Percentiles rank a stretch among this genome's conserved stretches.
Evolutionary conservation across 2,888 invertebrate species (phyloP).

Genomic region (Idaea dimidiata): DNA sequence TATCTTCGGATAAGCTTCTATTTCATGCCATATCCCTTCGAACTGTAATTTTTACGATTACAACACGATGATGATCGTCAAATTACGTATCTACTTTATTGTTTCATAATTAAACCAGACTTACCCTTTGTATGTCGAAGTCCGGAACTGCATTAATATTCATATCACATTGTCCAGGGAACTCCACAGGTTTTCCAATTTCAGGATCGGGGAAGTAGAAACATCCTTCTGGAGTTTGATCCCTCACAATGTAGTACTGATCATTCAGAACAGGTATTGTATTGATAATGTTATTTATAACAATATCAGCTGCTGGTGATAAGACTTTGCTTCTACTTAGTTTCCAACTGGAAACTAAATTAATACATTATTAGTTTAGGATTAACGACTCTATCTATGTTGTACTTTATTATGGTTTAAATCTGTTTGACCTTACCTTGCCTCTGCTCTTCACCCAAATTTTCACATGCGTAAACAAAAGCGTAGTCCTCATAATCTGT

Average conservation of each 20-base stretch:
- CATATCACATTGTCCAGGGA: slow-evolving; percentile 46
- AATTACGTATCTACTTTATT: not conserved
- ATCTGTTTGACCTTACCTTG: slow-evolving; percentile 36
- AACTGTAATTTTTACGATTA: slow-evolving; percentile 38
- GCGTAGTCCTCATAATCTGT: slow-evolving; percentile 83
- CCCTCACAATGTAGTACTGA: slow-evolving; percentile 35
- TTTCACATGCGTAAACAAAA: slow-evolving; percentile 82
- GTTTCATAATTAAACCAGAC: slow-evolving; percentile 12
- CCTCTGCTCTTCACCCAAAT: slow-evolving; percentile 41
- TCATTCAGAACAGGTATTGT: slow-evolving; percentile 35
- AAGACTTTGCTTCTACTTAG: slow-evolving; percentile 41
- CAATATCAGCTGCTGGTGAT: slow-evolving; percentile 20
- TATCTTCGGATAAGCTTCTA: slow-evolving; percentile 50
- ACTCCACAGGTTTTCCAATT: slow-evolving; percentile 27
- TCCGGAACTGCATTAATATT: slow-evolving; percentile 48
- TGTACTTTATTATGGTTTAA: not conserved
- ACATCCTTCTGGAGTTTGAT: slow-evolving; percentile 39
- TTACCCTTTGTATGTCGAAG: slow-evolving; percentile 40
- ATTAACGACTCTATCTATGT: not conserved
- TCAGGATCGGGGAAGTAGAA: slow-evolving; percentile 43
- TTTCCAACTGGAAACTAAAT: slow-evolving; percentile 59
- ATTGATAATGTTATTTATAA: slow-evolving; percentile 29
- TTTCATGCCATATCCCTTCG: slow-evolving; percentile 50
- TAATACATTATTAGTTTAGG: not conserved
- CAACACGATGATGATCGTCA: not conserved